A percentile compares a stretch with the other conserved stretches of the same genome.
Conservation (phyloP, 2,797 vertebrate genomes). For the Acanthis flammea region DNA sequence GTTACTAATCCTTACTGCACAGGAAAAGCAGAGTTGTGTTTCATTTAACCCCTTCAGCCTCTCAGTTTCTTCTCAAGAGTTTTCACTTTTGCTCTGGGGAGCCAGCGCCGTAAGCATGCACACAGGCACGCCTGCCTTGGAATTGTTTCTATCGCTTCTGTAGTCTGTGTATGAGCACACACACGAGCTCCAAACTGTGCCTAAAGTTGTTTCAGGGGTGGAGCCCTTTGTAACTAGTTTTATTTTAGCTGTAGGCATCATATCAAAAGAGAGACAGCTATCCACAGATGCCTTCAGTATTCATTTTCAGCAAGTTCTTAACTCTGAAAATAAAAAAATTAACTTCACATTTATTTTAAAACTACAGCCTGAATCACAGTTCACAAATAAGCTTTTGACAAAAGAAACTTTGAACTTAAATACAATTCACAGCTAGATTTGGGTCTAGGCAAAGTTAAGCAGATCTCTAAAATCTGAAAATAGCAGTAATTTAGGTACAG, state of each 20-base stretch:
- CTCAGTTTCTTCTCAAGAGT: constrained; percentile 6
- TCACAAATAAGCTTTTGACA: background rate
- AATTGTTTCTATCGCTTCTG: constrained; percentile 11
- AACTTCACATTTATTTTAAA: background rate
- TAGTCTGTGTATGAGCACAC: background rate
- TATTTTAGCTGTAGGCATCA: constrained; percentile 62
- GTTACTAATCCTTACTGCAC: constrained; percentile 59
- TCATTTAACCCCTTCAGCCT: constrained; percentile 65
- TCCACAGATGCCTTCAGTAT: background rate
- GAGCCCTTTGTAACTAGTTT: constrained; percentile 45
- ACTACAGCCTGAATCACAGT: background rate
- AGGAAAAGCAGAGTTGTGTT: constrained; percentile 68
- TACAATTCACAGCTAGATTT: background rate
- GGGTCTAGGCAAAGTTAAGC: background rate
- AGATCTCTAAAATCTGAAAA: background rate
- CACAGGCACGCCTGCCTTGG: background rate
- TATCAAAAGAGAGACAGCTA: constrained; percentile 15
- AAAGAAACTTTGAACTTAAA: background rate
- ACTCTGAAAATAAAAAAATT: background rate
- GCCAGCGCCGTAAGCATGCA: background rate
- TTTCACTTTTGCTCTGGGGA: constrained; percentile 7
- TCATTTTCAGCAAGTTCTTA: background rate
- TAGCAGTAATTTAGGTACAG: background rate
- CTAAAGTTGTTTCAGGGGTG: constrained; percentile 54
- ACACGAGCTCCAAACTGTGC: background rate